Evolutionary conservation across 2,888 invertebrate species (phyloP).

Genomic region (Campopleginae sp.): DNA sequence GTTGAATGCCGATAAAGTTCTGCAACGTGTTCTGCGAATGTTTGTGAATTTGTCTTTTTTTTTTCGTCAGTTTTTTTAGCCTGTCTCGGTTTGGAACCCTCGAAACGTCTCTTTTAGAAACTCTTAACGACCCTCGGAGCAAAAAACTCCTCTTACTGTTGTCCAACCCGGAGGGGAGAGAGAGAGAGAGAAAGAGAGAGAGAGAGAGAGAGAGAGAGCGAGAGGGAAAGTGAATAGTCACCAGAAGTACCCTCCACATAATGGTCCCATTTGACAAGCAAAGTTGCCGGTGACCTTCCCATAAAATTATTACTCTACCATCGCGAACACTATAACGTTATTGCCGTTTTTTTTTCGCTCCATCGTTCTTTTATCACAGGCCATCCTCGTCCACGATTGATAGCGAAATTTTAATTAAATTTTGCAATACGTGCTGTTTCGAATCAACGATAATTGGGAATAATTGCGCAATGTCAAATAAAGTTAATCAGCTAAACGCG

Average conservation of each 20-base stretch:
- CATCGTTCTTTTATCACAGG: not conserved
- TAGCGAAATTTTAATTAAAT: constrained; percentile 40
- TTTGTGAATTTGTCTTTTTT: not conserved
- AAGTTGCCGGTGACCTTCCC: constrained; percentile 12
- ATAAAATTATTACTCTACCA: constrained; percentile 27
- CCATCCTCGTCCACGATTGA: not conserved
- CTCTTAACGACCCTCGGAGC: constrained; percentile 44
- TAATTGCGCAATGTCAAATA: constrained; percentile 58
- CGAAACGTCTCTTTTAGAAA: constrained; percentile 34
- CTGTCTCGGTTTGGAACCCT: constrained; percentile 13
- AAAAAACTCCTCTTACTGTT: constrained; percentile 28
- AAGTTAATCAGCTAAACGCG: constrained; percentile 49
- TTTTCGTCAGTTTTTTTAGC: not conserved
- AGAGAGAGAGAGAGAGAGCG: not conserved
- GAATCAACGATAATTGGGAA: constrained; percentile 59
- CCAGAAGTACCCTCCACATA: constrained; percentile 39
- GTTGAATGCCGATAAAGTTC: not conserved
- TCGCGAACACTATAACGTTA: not conserved
- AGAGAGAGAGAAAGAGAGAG: not conserved
- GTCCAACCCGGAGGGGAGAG: not conserved
- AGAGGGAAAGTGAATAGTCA: constrained; percentile 25
- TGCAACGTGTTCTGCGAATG: constrained; percentile 5
- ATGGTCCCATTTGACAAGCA: constrained; percentile 4
- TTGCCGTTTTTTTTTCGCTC: not conserved
- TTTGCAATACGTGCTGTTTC: constrained; percentile 36